Base-by-base conservation (phyloP, 2,888 invertebrate species). In the Marronus borbonicus region DNA sequence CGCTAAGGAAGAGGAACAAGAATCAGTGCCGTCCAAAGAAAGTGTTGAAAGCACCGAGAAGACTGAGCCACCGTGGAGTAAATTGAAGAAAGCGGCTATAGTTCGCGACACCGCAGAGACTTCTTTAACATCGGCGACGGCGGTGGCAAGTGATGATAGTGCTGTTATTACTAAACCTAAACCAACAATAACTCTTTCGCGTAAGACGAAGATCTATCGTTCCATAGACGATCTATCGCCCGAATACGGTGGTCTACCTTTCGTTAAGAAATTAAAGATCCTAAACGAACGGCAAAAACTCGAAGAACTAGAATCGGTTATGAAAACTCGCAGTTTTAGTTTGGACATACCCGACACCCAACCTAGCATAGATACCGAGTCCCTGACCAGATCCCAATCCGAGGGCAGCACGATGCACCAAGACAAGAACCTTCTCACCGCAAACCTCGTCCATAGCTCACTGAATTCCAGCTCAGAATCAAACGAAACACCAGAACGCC, bases 181-280 rank as follows among this genome's bases (percentile, higher is more conserved):
- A 80, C 86, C 86, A 1, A 86, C 81, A 72, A 80, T 88, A 55
- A 82, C 85, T 12, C 78, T 88, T 28, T 84, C 86, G 10, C 85
- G 85, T 66, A 86, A 86, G 89, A 88, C 88, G 83, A 95, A 95
- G 87, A 92, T 93, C 86, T 96, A 96, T 88, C 76, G 92, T 80
- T 96, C 96, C n/a, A 94, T 96, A 72, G 95, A 95, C 84, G 96
- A 96, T 87, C 88, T 96, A 50, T 96, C 96, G 8, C 96, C 96
- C 0, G 96, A 96, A 86, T 96, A 96, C 84, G 94, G 94, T 72
- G 94, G 95, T 14, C 88, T 96, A 79, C 96, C 96, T 0, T 96
- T 96, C 86, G 96, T 96, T 0, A 96, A 96, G 88, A 96, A 96
- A 84, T 89, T 96, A 69, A 96, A 96, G 90, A 96, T 97, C 83